Percentiles rank a stretch among this genome's conserved stretches.
Evolutionary conservation across 2,888 invertebrate genomes (phyloP).

Genomic region (Caenorhabditis sp.): DNA sequence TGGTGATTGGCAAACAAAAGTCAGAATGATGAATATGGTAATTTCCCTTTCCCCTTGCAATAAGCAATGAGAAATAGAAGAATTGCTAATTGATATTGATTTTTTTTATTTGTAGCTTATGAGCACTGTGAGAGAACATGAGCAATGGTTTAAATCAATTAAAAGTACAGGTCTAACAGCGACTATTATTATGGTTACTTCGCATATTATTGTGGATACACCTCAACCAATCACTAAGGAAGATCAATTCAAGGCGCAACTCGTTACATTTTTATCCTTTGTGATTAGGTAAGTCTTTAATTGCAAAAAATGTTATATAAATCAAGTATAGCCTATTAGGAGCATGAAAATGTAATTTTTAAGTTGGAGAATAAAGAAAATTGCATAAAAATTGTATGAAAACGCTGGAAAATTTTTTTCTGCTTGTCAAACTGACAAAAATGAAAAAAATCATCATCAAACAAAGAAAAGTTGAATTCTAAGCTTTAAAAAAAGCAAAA

Average conservation of each 20-base stretch:
- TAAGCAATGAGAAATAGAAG: not conserved
- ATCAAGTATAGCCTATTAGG: too few relatives aligned
- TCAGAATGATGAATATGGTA: constrained; percentile 14
- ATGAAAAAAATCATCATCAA: too few relatives aligned
- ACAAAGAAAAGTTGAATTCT: too few relatives aligned
- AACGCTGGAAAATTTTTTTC: too few relatives aligned
- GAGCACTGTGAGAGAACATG: constrained; percentile 18
- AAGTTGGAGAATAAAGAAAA: too few relatives aligned
- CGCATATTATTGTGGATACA: constrained; percentile 19
- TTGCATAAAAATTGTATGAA: too few relatives aligned
- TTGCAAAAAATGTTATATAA: not conserved
- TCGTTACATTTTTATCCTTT: constrained; percentile 9
- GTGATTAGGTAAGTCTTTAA: constrained; percentile 14
- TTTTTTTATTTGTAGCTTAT: constrained; percentile 15
- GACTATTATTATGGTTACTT: constrained; percentile 8
- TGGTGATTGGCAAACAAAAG: constrained; percentile 29
- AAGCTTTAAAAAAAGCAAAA: too few relatives aligned
- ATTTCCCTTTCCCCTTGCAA: too few relatives aligned
- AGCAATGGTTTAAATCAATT: constrained; percentile 22
- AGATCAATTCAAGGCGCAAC: constrained; percentile 21
- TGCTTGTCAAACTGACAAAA: too few relatives aligned
- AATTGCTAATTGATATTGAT: not conserved
- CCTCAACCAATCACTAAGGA: constrained; percentile 25
- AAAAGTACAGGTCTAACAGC: constrained; percentile 20
- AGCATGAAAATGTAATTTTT: too few relatives aligned